Conservation (phyloP, 2,113 vertebrate genomes). For the Butorides virescens region DNA sequence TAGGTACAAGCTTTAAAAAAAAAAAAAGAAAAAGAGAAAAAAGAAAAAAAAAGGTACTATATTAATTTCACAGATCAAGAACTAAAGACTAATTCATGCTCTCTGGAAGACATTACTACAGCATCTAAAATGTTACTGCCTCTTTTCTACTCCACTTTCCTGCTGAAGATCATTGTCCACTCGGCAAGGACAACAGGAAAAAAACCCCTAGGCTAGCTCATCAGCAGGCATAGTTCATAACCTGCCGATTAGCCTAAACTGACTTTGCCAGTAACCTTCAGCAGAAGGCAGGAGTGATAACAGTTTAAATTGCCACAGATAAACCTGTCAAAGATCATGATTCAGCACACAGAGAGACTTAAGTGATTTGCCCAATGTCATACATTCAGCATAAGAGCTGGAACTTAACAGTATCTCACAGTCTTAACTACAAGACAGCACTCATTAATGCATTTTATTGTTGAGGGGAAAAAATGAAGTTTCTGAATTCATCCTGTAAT, state of each 20-base stretch:
- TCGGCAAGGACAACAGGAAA: not conserved
- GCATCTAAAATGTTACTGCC: not conserved
- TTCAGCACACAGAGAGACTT: not conserved
- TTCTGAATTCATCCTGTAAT: not conserved
- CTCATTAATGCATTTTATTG: not conserved
- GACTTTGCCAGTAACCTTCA: constrained; percentile 32
- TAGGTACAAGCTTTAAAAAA: not conserved
- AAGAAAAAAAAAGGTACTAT: not conserved
- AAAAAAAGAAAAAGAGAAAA: not conserved
- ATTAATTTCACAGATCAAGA: not conserved
- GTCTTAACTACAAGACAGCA: not conserved
- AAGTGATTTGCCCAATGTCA: not conserved
- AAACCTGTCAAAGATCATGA: constrained; percentile 20
- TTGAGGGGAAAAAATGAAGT: not conserved
- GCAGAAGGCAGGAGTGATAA: constrained; percentile 1
- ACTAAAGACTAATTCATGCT: not conserved
- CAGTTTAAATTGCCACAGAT: constrained; percentile 25
- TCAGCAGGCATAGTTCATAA: not conserved
- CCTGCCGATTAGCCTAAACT: not conserved
- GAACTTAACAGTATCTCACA: not conserved
- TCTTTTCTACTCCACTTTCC: not conserved
- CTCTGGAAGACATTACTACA: not conserved
- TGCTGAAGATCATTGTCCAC: not conserved
- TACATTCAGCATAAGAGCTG: not conserved
- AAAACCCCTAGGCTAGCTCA: not conserved